Conservation (phyloP, 2,888 invertebrate species). For the Drosophila ezoana region DNA sequence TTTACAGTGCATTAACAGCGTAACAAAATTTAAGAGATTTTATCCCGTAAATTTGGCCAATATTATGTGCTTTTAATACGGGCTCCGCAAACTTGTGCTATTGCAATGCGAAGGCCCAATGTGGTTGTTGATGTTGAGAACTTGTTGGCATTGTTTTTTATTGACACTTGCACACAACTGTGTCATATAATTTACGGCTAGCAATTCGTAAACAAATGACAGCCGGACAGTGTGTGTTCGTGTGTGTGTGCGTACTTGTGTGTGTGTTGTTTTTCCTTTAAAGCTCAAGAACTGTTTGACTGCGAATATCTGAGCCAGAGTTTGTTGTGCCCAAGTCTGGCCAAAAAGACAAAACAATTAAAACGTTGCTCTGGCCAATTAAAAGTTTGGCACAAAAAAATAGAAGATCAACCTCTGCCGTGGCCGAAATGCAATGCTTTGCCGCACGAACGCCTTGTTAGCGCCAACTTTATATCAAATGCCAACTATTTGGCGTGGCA, state of each 20-base stretch:
- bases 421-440: constrained; percentile 56
- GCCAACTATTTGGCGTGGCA: constrained; percentile 73
- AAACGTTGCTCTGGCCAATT: constrained; percentile 70
- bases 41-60: constrained; percentile 52
- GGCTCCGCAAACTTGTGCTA: constrained; percentile 46
- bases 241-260: constrained; percentile 9
- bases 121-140: constrained; percentile 31
- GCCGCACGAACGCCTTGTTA: constrained; percentile 74
- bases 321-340: constrained; percentile 21
- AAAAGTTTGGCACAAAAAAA: constrained; percentile 70
- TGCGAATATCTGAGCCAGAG: constrained; percentile 12
- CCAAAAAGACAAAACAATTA: constrained; percentile 57
- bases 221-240: constrained; percentile 15
- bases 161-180: constrained; percentile 74
- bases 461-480: constrained; percentile 73
- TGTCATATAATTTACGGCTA: constrained; percentile 65
- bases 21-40: constrained; percentile 11
- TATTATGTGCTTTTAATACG: constrained; percentile 63
- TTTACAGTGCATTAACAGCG: constrained; percentile 24
- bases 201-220: constrained; percentile 38
- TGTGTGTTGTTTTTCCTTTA: constrained; percentile 8
- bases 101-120: constrained; percentile 43
- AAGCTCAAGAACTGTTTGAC: constrained; percentile 20
- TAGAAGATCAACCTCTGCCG: constrained; percentile 42
- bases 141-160: constrained; percentile 51